Evolutionary conservation across 2,888 invertebrate species (phyloP), one percentile per base, ranked within the genome.

Genomic region (Epinotia brunnichana): DNA sequence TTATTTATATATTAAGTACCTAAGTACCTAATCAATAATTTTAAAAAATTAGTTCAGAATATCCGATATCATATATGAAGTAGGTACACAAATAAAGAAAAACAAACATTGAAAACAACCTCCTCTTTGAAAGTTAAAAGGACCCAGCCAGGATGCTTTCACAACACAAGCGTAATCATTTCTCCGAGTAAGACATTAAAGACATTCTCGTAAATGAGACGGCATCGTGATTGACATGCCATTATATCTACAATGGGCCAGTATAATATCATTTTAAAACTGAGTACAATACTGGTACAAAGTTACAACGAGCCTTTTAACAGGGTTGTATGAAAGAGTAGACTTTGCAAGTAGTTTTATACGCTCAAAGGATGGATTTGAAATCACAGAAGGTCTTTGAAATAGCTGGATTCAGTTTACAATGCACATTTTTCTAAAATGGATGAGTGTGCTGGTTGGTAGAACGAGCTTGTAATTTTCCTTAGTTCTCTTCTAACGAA

Each of bases 181-280:
- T 57, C 15, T 29, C n/a, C 5, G 7, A 61, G 41, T 19, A 19
- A 61, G 21, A 7, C 11, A 60, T 41, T 9, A 9, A 35, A 29
- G 11, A 35, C 10, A 2, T 61, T 61, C 2, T 48, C 3, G 44
- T 57, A 29, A 51, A 11, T 29, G 24, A 53, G 53, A 39, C 7
- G 2, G 15, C 19, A 21, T 21, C 57, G 24, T 54, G 39, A 21
- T 54, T 39, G 13, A 61, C 39, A 61, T 21, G 66, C 54, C 41
- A 13, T 54, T 54, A 39, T 66, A 41, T 41, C 19, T 21, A 56
- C 39, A 64, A 56, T 54, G 54, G 39, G 15, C 41, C n/a, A 54
- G 39, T 39, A 39, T 39, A 64, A 54, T 54, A 39, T 54, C 9
- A 64, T 64, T 64, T 53, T 64, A 54, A 39, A 53, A 53, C 64